A percentile compares a stretch with the other conserved stretches of the same genome.
Conservation (phyloP, 2,113 vertebrate genomes). For the Corvus cornix region DNA sequence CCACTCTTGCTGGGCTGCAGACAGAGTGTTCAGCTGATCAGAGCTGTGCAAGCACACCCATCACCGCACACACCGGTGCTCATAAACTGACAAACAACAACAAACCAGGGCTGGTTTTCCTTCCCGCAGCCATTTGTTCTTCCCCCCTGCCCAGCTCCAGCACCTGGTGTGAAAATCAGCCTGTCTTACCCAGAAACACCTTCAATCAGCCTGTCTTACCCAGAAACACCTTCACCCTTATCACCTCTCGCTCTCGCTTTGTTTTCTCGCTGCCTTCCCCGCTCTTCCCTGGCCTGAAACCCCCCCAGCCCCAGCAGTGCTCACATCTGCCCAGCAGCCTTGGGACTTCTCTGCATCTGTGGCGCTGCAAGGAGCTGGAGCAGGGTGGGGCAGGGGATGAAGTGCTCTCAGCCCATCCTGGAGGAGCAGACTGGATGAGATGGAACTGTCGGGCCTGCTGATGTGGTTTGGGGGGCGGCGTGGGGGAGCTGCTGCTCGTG, state of each 20-base stretch:
- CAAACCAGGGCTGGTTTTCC: not conserved
- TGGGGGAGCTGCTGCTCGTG: not conserved
- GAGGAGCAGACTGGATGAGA: not conserved
- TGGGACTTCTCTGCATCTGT: not conserved
- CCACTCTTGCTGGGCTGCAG: not conserved
- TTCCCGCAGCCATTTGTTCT: not conserved
- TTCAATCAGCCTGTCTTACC: not conserved
- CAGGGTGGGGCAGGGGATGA: not conserved
- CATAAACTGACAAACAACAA: not conserved
- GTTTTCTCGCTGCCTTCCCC: not conserved
- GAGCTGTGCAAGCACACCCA: constrained; percentile 32
- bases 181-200: not conserved
- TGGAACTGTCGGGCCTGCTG: fast-evolving
- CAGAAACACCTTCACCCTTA: not conserved
- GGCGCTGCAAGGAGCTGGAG: not conserved
- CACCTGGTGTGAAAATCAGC: not conserved
- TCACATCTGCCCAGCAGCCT: not conserved
- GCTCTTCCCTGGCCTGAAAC: not conserved
- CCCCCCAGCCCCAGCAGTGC: not conserved
- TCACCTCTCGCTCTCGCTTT: not conserved
- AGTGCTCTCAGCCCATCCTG: not conserved
- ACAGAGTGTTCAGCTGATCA: constrained; percentile 16
- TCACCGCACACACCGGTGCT: not conserved
- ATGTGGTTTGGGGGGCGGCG: fast-evolving
- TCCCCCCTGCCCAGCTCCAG: not conserved